Percentiles rank a stretch among this genome's conserved stretches.
phyloP scores from a whole-genome alignment of 2,797 vertebrate species.

The Macropus fuliginosus region DNA sequence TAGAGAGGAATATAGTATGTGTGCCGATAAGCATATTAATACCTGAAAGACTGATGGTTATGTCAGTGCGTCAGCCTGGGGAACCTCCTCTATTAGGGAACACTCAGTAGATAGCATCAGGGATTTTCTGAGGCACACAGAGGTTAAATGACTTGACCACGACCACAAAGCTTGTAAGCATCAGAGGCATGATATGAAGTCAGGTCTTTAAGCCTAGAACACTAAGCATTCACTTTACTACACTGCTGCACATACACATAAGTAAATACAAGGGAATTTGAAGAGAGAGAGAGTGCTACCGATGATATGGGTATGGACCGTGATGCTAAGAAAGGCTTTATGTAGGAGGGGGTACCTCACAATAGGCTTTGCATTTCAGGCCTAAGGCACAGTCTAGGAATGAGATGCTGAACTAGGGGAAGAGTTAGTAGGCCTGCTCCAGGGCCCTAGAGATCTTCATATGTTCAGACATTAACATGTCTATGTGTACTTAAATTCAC shows the following conservation, averaged over 20 bases:
- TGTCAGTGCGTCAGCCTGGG: background rate
- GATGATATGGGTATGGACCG: background rate
- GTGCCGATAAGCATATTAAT: background rate
- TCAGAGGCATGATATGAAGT: background rate
- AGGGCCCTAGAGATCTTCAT: background rate
- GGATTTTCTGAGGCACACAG: background rate
- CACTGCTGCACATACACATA: background rate
- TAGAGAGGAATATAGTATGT: background rate
- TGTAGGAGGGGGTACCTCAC: background rate
- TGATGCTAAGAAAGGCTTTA: background rate
- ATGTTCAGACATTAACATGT: background rate
- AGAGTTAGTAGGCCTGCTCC: background rate
- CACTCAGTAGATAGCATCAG: background rate
- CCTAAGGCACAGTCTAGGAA: background rate
- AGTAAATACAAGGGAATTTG: background rate
- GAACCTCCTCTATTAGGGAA: background rate
- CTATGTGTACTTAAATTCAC: background rate
- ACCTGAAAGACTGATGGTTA: background rate
- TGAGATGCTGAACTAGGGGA: background rate
- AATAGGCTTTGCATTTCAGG: background rate
- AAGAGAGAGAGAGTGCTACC: background rate
- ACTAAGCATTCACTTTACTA: background rate
- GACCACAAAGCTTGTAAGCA: background rate
- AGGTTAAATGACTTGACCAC: background rate
- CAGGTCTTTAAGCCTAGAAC: background rate